These are phyloP conservation scores for Matsumyia berberina DNA, from an alignment of 2,888 invertebrate species.

Conservation along the genomic window DNA sequence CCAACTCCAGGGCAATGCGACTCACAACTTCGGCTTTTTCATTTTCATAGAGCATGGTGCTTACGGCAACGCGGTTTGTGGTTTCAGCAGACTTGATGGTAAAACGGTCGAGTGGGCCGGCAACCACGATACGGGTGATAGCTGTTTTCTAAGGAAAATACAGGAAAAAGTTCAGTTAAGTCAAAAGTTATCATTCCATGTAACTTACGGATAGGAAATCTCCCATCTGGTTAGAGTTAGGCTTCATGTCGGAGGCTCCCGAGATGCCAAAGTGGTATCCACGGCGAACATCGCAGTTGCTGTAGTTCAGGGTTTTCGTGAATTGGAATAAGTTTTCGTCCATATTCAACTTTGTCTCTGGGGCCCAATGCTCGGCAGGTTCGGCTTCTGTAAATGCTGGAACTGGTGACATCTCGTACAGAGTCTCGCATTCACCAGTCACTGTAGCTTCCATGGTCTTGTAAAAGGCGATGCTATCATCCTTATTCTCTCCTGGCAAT, in stretches of 20 bases:
- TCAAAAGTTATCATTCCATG: not conserved
- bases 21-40: constrained; percentile 88
- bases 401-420: constrained; percentile 88
- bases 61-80: constrained; percentile 86
- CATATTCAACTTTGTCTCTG: constrained; percentile 84
- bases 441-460: constrained; percentile 90
- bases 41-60: constrained; percentile 86
- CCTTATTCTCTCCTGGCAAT: constrained; percentile 84
- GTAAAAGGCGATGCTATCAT: constrained; percentile 86
- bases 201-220: constrained; percentile 85
- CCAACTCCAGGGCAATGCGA: constrained; percentile 86
- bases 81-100: constrained; percentile 88
- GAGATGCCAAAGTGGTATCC: constrained; percentile 88
- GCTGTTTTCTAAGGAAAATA: constrained; percentile 85
- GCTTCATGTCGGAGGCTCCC: constrained; percentile 85
- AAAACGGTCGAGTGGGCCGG: constrained; percentile 85
- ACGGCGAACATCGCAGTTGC: constrained; percentile 87
- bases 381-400: constrained; percentile 86
- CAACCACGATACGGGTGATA: constrained; percentile 86
- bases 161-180: not conserved
- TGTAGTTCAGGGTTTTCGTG: constrained; percentile 88
- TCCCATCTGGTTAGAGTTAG: constrained; percentile 85
- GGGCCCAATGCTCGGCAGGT: constrained; percentile 85
- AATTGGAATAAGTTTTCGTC: constrained; percentile 86
- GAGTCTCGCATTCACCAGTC: constrained; percentile 89